Evolutionary conservation across 2,113 vertebrate species (phyloP), one percentile per base, ranked within the genome.

Genomic region (Melanotaenia duboulayi): DNA sequence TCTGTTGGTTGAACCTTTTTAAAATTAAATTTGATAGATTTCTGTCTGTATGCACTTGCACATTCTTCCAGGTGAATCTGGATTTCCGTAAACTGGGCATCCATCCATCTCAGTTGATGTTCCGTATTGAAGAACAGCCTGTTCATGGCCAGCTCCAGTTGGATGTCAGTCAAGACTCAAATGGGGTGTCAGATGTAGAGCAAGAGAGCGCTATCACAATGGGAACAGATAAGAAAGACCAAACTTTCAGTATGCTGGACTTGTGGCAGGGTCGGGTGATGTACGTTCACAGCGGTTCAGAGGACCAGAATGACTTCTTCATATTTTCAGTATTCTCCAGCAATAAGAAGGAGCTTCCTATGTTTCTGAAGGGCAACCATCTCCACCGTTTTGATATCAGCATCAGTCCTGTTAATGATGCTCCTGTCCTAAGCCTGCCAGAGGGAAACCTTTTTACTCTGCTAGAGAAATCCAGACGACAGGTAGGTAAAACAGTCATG

Each of bases 201-300:
- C 71, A 73, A 62, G 63, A 80, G 39, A 75, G 37, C 24, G 78
- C 37, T 0, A 24, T 80, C 3, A 49, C 40, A 0, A 46, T 57
- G 9, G 81, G 66, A 66, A 39, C 19, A 8, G 74, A 87, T 22
- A 72, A 88, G 22, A 82, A 84, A 0, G 83, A 94, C 22, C 80
- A 83, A 50, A 90, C 64, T 2, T 98, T 99, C 82, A 95, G 92
- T 39, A 44, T 96, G 86, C 86, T 95, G 58, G 96, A 98, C 7
- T 75, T 98, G 14, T 90, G 84, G 93, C 93, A 93, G 75, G 93
- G 90, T 3, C 91, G 92, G 56, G 85, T 97, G 58, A 91, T 94
- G 22, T 98, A 97, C 17, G 52, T 95, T 71, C 97, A 97, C 57
- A 89, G 94, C 42, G 95, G 95, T 39, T 96, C 96, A 40, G 96